Evolutionary conservation across 2,888 invertebrate species (phyloP).

Genomic region (Platycnemis pennipes): DNA sequence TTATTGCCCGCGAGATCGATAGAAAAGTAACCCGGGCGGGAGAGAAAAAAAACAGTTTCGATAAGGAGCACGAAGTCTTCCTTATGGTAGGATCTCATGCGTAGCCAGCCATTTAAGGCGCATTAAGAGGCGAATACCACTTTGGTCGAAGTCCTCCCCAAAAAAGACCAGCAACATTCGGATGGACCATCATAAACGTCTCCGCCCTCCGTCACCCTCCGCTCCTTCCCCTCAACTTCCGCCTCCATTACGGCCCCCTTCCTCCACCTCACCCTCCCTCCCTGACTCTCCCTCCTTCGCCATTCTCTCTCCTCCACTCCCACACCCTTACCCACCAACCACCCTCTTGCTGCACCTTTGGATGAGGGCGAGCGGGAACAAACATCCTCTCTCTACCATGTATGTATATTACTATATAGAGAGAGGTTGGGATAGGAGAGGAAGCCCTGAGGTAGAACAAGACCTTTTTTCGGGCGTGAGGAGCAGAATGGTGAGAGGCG

Average conservation of each 20-base stretch:
- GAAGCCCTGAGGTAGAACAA: neutral
- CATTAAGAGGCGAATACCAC: neutral
- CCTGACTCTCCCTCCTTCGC: neutral
- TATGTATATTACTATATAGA: slow-evolving; percentile 8
- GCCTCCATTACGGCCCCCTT: slow-evolving; percentile 12
- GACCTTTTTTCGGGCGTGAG: neutral
- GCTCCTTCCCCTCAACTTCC: slow-evolving; percentile 21
- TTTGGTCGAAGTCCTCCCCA: slow-evolving; percentile 30
- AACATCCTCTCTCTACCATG: slow-evolving; percentile 14
- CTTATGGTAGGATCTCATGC: neutral
- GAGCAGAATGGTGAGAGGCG: neutral
- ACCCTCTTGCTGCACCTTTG: neutral
- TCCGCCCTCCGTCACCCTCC: slow-evolving; percentile 9
- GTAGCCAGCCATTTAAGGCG: neutral
- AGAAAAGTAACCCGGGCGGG: neutral
- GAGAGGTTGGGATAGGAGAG: neutral
- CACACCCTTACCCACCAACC: neutral
- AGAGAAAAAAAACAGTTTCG: neutral
- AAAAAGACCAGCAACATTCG: neutral
- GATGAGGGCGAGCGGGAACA: neutral
- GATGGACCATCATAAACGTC: neutral
- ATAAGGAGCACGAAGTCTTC: neutral
- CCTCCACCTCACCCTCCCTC: slow-evolving; percentile 17
- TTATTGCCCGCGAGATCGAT: too few species aligned
- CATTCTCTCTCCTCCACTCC: neutral